Conservation (phyloP, 2,113 vertebrate genomes). For the Hippopotamus amphibius region DNA sequence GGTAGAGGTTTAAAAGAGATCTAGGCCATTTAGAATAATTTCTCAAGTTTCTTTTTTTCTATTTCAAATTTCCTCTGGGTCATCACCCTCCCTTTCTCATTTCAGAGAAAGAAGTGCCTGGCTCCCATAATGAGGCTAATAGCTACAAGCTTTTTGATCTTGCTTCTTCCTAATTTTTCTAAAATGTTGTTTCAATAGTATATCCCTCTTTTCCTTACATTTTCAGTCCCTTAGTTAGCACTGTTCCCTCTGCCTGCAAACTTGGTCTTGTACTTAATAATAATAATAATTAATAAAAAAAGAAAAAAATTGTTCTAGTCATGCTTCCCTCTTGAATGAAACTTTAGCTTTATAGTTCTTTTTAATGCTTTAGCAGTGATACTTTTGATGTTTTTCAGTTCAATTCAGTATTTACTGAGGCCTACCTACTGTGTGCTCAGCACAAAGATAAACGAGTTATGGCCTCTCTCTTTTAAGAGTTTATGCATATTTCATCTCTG, state of each 20-base stretch:
- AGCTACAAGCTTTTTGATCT: not conserved
- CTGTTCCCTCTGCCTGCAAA: not conserved
- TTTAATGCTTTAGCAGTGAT: slow-evolving; percentile 36
- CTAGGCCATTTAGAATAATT: not conserved
- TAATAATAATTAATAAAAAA: not conserved
- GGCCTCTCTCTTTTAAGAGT: not conserved
- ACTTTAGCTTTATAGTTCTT: slow-evolving; percentile 26
- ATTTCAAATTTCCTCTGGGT: not conserved
- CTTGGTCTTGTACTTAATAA: not conserved
- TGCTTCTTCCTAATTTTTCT: slow-evolving; percentile 51
- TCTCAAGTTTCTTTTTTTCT: slow-evolving; percentile 8
- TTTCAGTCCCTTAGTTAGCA: not conserved
- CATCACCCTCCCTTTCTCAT: not conserved
- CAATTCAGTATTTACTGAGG: not conserved
- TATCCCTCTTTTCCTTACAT: not conserved
- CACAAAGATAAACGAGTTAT: not conserved
- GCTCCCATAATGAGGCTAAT: slow-evolving; percentile 51
- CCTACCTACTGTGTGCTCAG: not conserved
- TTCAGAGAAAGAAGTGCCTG: not conserved
- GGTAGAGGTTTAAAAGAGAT: not conserved
- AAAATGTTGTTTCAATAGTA: slow-evolving; percentile 16
- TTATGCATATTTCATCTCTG: slow-evolving; percentile 25
- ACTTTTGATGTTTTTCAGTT: slow-evolving; percentile 35
- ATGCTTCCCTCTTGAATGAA: not conserved
- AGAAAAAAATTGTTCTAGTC: not conserved